Percentiles rank a stretch among this genome's conserved stretches.
Conservation (phyloP, 1,140 invertebrate genomes). For the Polypedilum vanderplanki region DNA sequence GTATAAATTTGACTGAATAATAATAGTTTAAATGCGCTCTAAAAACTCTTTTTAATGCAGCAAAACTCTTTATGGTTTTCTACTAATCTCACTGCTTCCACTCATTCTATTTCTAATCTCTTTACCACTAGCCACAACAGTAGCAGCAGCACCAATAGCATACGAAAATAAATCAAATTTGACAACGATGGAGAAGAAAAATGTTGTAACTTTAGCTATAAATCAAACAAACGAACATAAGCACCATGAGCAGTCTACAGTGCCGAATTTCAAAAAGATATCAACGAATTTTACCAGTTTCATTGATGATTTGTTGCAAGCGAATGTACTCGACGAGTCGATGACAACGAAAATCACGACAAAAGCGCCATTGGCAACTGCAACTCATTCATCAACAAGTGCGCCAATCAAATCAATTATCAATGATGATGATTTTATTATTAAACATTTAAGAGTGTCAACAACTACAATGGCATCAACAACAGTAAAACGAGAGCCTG, state of each 20-base stretch:
- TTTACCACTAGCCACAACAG: neutral
- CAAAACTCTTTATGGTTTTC: no score
- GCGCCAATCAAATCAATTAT: slow-evolving; percentile 18
- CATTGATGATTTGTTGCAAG: slow-evolving; percentile 24
- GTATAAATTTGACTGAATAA: no score
- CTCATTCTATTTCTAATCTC: neutral
- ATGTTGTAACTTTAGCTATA: neutral
- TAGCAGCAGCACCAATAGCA: neutral
- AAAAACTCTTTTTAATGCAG: neutral
- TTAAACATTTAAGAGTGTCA: slow-evolving; percentile 17
- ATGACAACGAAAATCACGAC: neutral
- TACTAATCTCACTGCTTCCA: neutral
- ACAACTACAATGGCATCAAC: neutral
- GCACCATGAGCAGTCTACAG: neutral
- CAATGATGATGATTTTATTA: slow-evolving; percentile 22
- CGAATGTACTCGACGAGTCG: neutral
- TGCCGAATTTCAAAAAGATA: slow-evolving; percentile 7
- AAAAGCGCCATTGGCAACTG: neutral
- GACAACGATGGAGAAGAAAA: neutral
- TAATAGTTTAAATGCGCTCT: neutral
- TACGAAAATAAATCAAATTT: slow-evolving; percentile 22
- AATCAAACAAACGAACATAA: neutral
- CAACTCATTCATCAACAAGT: neutral
- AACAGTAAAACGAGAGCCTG: neutral
- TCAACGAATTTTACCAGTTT: slow-evolving; percentile 19